Base-by-base conservation (phyloP, 53 echinoderm and acorn worm species). In the Astropecten irregularis region DNA sequence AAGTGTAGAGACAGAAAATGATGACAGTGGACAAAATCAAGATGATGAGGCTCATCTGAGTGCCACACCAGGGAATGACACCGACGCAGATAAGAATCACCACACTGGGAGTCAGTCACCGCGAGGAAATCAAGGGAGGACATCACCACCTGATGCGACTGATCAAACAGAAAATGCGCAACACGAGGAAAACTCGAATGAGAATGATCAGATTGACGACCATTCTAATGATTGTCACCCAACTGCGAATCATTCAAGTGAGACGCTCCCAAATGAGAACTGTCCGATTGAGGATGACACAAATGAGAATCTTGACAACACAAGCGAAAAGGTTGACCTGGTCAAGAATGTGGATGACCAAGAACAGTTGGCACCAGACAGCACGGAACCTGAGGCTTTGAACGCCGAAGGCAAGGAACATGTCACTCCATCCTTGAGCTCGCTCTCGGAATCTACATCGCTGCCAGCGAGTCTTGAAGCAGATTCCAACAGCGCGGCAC, bases 251-350 rank as follows among this genome's bases (percentile, higher is more conserved):
- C 32, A 0, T 62, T 11, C 42, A 42, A 42, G 6, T 11, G 42
- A 42, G 11, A 34, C 0, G 7, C 16, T 3, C 52, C 52, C 52
- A 62, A 9, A 13, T 62, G 62, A 36, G 37, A 64, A 35, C 36
- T 10, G 32, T 29, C 61, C 5, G 31, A 13, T 10, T 0, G 61
- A 28, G 33, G 14, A 8, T 61, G 14, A 26, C 61, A 7, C 30
- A 28, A 61, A 29, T 61, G 61, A 61, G 61, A 61, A 61, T 61
- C 7, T 54, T 54, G 22, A 54, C n/a, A n/a, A n/a, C n/a, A n/a
- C n/a, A n/a, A n/a, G n/a, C n/a, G n/a, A n/a, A n/a, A n/a, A n/a
- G n/a, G n/a, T n/a, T n/a, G n/a, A n/a, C n/a, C n/a, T n/a, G n/a
- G n/a, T n/a, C n/a, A n/a, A n/a, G n/a, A n/a, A n/a, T n/a, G 18